phyloP scores from a whole-genome alignment of 2,797 vertebrate genomes.

The Malurus splendens region DNA sequence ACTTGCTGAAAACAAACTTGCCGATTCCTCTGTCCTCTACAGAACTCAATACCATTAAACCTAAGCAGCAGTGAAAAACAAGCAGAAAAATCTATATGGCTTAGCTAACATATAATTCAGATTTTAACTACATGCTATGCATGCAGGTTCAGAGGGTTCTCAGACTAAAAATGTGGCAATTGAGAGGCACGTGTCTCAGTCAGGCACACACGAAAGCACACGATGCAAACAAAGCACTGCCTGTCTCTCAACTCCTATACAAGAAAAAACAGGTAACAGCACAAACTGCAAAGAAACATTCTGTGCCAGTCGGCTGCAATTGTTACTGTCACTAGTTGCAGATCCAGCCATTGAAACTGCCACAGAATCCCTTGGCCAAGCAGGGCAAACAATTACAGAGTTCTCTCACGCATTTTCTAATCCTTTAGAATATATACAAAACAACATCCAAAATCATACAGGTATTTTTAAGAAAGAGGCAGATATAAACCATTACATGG shows the following conservation, averaged over 20 bases:
- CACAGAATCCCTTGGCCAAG: background rate
- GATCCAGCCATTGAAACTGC: background rate
- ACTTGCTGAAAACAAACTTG: background rate
- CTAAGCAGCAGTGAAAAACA: background rate
- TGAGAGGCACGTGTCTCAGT: background rate
- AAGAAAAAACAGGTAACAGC: background rate
- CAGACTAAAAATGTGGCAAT: background rate
- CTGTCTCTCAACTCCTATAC: background rate
- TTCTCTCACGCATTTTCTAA: background rate
- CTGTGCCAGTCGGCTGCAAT: background rate
- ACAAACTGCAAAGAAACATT: background rate
- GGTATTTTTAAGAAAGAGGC: background rate
- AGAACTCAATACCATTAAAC: background rate
- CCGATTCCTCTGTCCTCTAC: background rate
- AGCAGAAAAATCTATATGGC: background rate
- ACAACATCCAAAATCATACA: background rate
- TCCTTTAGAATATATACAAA: background rate
- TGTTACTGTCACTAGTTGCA: background rate
- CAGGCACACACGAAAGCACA: background rate
- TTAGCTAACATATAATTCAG: background rate
- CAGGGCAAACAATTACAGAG: background rate
- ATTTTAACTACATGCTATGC: background rate
- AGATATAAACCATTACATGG: background rate
- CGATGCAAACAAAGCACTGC: rapidly evolving
- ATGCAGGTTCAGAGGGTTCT: background rate